These are phyloP conservation scores for Atta colombica DNA, from an alignment of 1,140 invertebrate genomes.

Conservation along the genomic window DNA sequence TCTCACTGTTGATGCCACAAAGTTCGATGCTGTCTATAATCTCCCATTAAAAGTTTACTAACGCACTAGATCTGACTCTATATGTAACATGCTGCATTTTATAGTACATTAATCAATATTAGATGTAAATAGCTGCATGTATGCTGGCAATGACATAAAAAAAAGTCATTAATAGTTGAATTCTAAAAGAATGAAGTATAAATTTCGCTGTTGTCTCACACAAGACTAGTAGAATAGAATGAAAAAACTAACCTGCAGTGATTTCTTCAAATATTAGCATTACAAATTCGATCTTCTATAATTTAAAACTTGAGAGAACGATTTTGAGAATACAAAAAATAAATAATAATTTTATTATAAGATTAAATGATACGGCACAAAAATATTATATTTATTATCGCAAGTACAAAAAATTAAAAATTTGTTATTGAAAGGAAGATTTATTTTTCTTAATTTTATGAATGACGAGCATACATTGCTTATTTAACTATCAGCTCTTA, in stretches of 20 bases:
- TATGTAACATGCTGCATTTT: conserved; percentile 12
- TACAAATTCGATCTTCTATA: not conserved
- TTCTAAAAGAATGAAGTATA: not conserved
- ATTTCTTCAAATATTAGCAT: not conserved
- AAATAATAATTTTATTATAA: too few species aligned
- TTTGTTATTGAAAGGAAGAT: not conserved
- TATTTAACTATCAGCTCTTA: too few species aligned
- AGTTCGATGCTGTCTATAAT: conserved; percentile 35
- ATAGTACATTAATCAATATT: conserved; percentile 36
- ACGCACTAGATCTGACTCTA: not conserved
- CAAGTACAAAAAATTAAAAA: not conserved
- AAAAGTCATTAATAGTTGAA: conserved; percentile 37
- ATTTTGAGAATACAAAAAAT: too few species aligned
- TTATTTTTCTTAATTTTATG: too few species aligned
- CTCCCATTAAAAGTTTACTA: conserved; percentile 41
- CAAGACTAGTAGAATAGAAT: not conserved
- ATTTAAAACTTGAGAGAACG: too few species aligned
- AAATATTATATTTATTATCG: too few species aligned
- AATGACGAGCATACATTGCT: too few species aligned
- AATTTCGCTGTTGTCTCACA: conserved; percentile 15
- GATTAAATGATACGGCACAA: too few species aligned
- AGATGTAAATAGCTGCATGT: conserved; percentile 17
- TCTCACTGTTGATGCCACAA: not conserved
- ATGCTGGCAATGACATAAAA: not conserved
- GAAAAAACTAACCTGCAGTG: not conserved